These are phyloP conservation scores for Coracias cyanogaster DNA, from an alignment of 2,797 vertebrate species.

Conservation along the genomic window DNA sequence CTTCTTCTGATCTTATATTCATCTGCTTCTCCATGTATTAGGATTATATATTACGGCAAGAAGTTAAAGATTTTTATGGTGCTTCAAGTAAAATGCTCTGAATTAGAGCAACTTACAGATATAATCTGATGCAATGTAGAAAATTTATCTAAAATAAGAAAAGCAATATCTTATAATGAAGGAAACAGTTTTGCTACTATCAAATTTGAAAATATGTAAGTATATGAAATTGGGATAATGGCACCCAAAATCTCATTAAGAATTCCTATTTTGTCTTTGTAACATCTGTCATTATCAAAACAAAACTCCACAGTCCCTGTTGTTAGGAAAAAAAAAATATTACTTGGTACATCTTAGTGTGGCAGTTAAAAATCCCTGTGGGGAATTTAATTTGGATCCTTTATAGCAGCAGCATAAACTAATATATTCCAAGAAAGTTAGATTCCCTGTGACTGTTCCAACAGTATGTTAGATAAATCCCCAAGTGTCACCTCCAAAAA, in stretches of 20 bases:
- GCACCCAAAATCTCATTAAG: constrained; percentile 24
- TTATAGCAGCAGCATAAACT: constrained; percentile 14
- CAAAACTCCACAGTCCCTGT: constrained; percentile 15
- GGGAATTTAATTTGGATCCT: constrained; percentile 59
- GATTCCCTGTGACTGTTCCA: constrained; percentile 43
- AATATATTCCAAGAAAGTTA: constrained; percentile 30
- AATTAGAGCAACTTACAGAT: not conserved
- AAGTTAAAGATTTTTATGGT: not conserved
- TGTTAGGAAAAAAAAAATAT: not conserved
- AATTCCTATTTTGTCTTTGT: constrained; percentile 41
- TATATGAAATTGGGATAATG: not conserved
- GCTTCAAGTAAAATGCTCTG: not conserved
- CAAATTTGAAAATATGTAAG: not conserved
- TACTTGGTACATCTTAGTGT: constrained; percentile 2
- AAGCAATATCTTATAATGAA: not conserved
- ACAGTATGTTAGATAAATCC: constrained; percentile 12
- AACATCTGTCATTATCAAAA: constrained; percentile 58
- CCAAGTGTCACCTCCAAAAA: not conserved
- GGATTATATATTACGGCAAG: not conserved
- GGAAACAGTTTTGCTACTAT: not conserved
- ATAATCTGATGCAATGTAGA: not conserved
- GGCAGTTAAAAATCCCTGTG: constrained; percentile 49
- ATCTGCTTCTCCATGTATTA: not conserved
- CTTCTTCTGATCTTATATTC: not conserved
- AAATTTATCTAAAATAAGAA: not conserved